Conservation (phyloP, 92 coral and sea anemone genomes). For the Ricordea florida region DNA sequence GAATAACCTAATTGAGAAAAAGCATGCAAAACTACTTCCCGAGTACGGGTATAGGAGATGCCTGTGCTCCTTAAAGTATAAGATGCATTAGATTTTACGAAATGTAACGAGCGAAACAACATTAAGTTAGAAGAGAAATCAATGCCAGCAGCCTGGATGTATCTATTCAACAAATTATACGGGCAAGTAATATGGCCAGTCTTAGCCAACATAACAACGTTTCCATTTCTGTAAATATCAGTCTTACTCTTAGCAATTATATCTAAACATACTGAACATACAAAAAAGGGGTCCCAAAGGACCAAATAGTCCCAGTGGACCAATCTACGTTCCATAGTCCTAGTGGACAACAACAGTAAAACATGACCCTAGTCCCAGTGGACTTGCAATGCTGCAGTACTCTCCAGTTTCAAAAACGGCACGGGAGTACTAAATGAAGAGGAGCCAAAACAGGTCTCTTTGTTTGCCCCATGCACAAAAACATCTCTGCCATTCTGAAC, state of each 20-base stretch:
- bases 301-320: constrained; percentile 15
- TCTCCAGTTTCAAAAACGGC: constrained; percentile 9
- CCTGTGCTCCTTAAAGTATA: constrained; percentile 33
- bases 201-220: constrained; percentile 23
- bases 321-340: neutral
- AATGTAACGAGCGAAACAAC: constrained; percentile 22
- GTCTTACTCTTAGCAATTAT: constrained; percentile 30
- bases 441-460: constrained; percentile 61
- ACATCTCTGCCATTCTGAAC: constrained; percentile 54
- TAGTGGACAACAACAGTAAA: neutral
- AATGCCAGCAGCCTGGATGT: neutral
- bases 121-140: neutral
- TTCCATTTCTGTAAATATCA: constrained; percentile 45
- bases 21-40: constrained; percentile 41
- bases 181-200: constrained; percentile 20
- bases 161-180: neutral
- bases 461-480: constrained; percentile 63
- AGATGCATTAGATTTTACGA: neutral
- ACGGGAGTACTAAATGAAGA: constrained; percentile 50
- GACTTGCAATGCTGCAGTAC: neutral
- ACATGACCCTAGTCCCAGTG: constrained; percentile 16
- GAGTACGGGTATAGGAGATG: constrained; percentile 35
- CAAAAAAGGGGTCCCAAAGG: neutral
- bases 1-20: constrained; percentile 12
- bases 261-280: neutral